phyloP scores from a whole-genome alignment of 2,113 vertebrate genomes.

The Ceyx margarethae region DNA sequence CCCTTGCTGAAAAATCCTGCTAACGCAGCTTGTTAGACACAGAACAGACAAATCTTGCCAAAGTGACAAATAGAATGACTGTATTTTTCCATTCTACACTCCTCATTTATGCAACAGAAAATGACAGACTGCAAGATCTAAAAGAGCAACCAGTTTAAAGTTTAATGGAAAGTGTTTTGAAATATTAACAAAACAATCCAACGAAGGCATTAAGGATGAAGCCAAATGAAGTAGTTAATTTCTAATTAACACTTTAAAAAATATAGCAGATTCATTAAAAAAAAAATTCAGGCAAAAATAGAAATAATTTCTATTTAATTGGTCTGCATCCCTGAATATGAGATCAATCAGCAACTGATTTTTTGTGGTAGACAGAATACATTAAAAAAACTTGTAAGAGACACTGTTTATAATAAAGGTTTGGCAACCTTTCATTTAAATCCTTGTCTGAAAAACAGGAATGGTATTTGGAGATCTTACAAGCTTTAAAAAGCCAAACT shows the following conservation, averaged over 20 bases:
- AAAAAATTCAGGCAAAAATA: neutral
- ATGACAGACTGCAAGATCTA: neutral
- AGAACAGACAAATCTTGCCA: neutral
- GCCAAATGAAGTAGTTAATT: neutral
- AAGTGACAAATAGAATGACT: neutral
- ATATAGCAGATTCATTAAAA: neutral
- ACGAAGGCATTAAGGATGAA: neutral
- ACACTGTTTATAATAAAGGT: neutral
- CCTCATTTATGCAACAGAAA: neutral
- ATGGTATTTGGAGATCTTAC: neutral
- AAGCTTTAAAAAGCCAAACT: neutral
- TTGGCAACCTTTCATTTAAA: neutral
- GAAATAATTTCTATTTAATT: neutral
- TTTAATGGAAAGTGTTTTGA: neutral
- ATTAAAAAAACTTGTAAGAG: neutral
- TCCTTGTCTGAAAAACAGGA: neutral
- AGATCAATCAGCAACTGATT: neutral
- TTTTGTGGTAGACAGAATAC: neutral
- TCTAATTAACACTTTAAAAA: neutral
- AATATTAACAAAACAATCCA: neutral
- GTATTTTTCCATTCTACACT: neutral
- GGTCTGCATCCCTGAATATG: neutral
- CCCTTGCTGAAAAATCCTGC: neutral
- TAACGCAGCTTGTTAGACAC: neutral
- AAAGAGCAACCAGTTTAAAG: neutral